A percentile compares a stretch with the other conserved stretches of the same genome.
phyloP scores from a whole-genome alignment of 2,888 invertebrate genomes.

The Synergus gifuensis region DNA sequence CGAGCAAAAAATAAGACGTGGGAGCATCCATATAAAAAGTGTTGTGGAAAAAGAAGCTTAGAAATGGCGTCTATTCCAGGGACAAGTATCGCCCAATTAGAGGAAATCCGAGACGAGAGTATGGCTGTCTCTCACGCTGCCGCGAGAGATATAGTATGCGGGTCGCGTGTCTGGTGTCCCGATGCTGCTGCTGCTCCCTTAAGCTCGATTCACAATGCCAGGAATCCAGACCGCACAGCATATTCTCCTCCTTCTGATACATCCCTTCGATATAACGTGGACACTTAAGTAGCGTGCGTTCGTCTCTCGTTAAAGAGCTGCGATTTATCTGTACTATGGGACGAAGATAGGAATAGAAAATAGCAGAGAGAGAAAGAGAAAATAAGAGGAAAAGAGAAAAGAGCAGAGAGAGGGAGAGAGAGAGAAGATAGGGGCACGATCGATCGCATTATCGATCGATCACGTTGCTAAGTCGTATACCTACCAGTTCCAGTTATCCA shows the following conservation, averaged over 20 bases:
- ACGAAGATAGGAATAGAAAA: slow-evolving; percentile 48
- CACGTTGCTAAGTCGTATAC: slow-evolving; percentile 51
- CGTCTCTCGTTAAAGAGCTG: slow-evolving; percentile 53
- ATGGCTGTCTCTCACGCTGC: slow-evolving; percentile 65
- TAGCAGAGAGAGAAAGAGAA: slow-evolving; percentile 43
- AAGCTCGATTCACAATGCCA: slow-evolving; percentile 59
- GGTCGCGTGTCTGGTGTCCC: slow-evolving; percentile 73
- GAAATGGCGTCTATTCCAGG: slow-evolving; percentile 42
- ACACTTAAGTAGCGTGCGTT: slow-evolving; percentile 45
- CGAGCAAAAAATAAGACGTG: background rate
- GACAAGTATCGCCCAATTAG: slow-evolving; percentile 66
- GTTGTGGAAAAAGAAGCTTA: background rate
- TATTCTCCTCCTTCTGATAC: slow-evolving; percentile 55
- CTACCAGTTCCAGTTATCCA: slow-evolving; percentile 54
- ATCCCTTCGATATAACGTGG: slow-evolving; percentile 56
- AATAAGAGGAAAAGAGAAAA: slow-evolving; percentile 41
- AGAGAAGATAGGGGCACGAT: slow-evolving; percentile 40
- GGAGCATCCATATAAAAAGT: slow-evolving; percentile 12
- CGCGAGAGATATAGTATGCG: slow-evolving; percentile 42
- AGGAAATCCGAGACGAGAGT: slow-evolving; percentile 65
- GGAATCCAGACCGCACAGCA: slow-evolving; percentile 62
- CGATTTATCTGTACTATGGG: slow-evolving; percentile 42
- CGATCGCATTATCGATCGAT: slow-evolving; percentile 56
- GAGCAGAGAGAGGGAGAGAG: slow-evolving; percentile 44
- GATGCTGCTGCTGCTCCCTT: slow-evolving; percentile 56